Conservation (phyloP, 2,113 vertebrate species). For the Orycteropus afer region DNA sequence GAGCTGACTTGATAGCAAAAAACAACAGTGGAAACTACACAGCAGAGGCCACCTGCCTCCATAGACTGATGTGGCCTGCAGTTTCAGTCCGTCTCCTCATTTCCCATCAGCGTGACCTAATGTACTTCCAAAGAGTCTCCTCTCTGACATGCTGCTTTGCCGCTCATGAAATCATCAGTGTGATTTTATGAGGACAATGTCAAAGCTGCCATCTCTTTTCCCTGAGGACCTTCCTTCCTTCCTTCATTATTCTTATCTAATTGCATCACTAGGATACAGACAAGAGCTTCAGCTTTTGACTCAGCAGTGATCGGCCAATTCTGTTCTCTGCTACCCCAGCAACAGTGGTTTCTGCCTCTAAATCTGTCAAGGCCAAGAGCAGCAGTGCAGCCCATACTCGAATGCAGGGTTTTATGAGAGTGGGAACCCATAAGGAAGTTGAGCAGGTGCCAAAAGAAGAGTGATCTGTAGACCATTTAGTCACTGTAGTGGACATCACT, state of each 20-base stretch:
- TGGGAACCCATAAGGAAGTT: not conserved
- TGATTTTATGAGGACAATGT: conserved; percentile 49
- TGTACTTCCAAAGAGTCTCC: not conserved
- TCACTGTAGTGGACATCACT: not conserved
- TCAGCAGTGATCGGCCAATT: conserved; percentile 4
- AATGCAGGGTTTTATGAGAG: conserved; percentile 43
- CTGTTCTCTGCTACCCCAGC: conserved; percentile 51
- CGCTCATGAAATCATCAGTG: not conserved
- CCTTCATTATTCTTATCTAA: conserved; percentile 67
- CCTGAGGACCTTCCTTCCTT: conserved; percentile 61
- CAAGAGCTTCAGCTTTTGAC: conserved; percentile 3
- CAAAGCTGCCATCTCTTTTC: conserved; percentile 44
- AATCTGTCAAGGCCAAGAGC: conserved; percentile 65
- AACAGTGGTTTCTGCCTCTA: conserved; percentile 23
- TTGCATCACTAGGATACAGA: conserved; percentile 75
- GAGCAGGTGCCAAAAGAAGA: not conserved
- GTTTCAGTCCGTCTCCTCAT: not conserved
- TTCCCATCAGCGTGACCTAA: not conserved
- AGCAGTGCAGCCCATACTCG: not conserved
- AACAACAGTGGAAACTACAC: not conserved
- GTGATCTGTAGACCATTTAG: rapidly evolving
- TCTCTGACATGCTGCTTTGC: not conserved
- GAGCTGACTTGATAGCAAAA: too few relatives aligned
- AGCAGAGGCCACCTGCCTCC: not conserved
- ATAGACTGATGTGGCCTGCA: rapidly evolving